Evolutionary conservation across 1,140 invertebrate species (phyloP), one percentile per base, ranked within the genome.

Genomic region (Maniola jurtina): DNA sequence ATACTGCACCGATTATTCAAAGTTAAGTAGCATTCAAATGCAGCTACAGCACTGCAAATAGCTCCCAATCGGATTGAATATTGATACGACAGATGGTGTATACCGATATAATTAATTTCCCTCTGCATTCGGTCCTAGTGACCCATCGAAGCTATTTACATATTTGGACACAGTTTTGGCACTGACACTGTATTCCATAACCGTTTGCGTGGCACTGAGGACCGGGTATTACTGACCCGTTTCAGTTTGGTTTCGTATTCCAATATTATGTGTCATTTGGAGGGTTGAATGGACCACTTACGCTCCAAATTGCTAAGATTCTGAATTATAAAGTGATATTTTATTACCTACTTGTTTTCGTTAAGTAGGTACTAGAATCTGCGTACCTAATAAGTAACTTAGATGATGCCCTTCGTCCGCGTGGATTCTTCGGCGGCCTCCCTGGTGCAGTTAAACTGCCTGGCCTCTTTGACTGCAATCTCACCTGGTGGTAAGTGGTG

Each of bases 41-140:
- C 10, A 38, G 7, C 38, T 11, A 1, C 10, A 25, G 25, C 38
- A 11, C 45, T 13, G 6, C 45, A 15, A 48, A 70, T 66, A 64
- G 64, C 61, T 64, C 71, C 76, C 75, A 71, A 79, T 76, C 69
- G 67, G 79, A 80, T 81, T 81, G 79, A 83, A 83, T 81, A 80
- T 80, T 81, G 80, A 81, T 77, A 76, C 70, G 71, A 67, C 80
- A 81, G 79, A 78, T 83, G 80, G 48, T 52, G 75, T 68, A 73
- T 76, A 63, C 68, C 72, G 73, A 79, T 73, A 81, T 81, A 81
- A 81, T 81, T 81, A 81, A 81, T 81, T 75, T 77, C 71, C 64
- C 70, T 48, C 54, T 14, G 48, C 50, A 64, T 64, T 70, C 56
- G 65, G 64, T 58, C 64, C 56, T 60, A 72, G 14, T 72, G 73